Evolutionary conservation across 2,888 invertebrate genomes (phyloP), one percentile per base, ranked within the genome.

Genomic region (Drosophila fulvimacula): DNA sequence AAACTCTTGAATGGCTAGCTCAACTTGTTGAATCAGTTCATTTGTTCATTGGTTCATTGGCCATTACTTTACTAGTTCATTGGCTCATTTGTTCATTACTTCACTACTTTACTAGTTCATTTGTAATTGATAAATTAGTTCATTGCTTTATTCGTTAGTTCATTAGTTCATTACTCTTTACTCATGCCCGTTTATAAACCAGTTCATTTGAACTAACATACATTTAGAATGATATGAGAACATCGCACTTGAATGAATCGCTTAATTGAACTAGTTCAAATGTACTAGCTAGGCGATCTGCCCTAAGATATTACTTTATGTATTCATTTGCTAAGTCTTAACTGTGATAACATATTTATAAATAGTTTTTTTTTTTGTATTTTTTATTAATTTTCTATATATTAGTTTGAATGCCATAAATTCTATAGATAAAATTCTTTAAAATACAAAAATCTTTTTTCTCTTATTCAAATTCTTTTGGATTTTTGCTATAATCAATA

Each of bases 321-420:
- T n/a, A n/a, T n/a, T n/a, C n/a, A n/a, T n/a, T n/a, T n/a, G n/a
- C n/a, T n/a, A n/a, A n/a, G n/a, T n/a, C n/a, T n/a, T n/a, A n/a
- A n/a, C n/a, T n/a, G n/a, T n/a, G 19, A 32, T 44, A n/a, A 3
- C 34, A 42, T 24, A n/a, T 34, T 24, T 44, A 57, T 34, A 44
- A 46, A 57, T 36, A 46, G 34, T 36, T 17, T n/a, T 15, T 2
- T 46, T 36, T 13, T 36, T 17, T n/a, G 11, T 2, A 38, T 36
- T 13, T 13, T 9, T 27, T 49, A 27, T 48, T 46, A n/a, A 74
- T 60, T 73, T 81, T 17, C 4, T 11, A 41, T 38, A 9, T 9
- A 17, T 32, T 44, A n/a, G 19, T 19, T 19, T 32, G 10, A 32
- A 13, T 21, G 11, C 17, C 7, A 13, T 13, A 30, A 48, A 13